A percentile compares a stretch with the other conserved stretches of the same genome.
These are phyloP conservation scores for Hypercompe scribonia DNA, from an alignment of 2,888 invertebrate species.

Conservation along the genomic window DNA sequence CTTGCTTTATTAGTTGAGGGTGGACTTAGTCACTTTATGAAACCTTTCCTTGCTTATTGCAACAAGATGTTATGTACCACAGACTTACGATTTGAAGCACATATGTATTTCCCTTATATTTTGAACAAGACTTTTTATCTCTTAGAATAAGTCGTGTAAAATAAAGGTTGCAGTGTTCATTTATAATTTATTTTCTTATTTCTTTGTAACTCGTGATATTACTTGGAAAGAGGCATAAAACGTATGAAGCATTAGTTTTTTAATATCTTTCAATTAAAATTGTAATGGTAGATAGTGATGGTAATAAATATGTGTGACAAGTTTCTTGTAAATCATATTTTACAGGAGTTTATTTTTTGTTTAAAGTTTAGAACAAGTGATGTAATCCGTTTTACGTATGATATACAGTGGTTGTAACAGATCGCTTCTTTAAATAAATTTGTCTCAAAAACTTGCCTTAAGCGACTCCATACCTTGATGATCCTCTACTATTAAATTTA, in stretches of 20 bases:
- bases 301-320: neutral
- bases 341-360: neutral
- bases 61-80: conserved; percentile 1
- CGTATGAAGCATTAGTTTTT: too few relatives aligned
- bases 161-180: neutral
- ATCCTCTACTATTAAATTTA: neutral
- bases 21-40: conserved; percentile 43
- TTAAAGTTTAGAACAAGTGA: neutral
- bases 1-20: conserved; percentile 69
- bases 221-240: too few relatives aligned
- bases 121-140: neutral
- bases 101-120: neutral
- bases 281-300: neutral
- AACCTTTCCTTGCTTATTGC: conserved; percentile 35
- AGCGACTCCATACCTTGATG: neutral
- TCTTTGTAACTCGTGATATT: too few relatives aligned
- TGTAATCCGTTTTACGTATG: neutral
- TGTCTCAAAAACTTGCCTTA: neutral
- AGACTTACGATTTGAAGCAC: neutral
- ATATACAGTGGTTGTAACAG: neutral
- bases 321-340: neutral
- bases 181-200: neutral
- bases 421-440: neutral
- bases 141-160: neutral
- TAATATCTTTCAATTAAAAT: too few relatives aligned